Evolutionary conservation across 2,113 vertebrate genomes (phyloP).

Genomic region (Oncorhynchus kisutch): DNA sequence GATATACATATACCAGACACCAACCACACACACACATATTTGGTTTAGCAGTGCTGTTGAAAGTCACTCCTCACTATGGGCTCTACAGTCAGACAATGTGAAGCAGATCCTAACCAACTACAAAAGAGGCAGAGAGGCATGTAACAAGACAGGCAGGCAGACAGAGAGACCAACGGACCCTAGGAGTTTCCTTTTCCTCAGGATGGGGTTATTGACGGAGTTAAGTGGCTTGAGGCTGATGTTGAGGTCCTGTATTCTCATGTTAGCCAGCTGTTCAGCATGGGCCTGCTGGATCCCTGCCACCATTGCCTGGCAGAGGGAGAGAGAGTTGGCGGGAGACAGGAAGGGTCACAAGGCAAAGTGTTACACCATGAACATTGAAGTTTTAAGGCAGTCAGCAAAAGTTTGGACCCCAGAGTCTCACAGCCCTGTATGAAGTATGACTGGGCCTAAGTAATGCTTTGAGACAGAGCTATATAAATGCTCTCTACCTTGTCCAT

Average conservation of each 20-base stretch:
- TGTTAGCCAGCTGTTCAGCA: conserved; percentile 95
- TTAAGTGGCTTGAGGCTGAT: conserved; percentile 96
- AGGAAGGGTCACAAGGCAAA: neutral
- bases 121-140: no score
- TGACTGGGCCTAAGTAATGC: neutral
- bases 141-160: neutral
- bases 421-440: no score
- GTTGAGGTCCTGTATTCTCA: conserved; percentile 98
- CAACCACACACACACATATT: neutral
- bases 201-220: conserved; percentile 98
- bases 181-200: conserved; percentile 96
- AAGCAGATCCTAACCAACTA: no score
- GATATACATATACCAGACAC: neutral
- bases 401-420: no score
- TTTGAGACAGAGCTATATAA: no score
- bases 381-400: no score
- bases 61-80: no score
- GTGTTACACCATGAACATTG: no score
- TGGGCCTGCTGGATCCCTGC: conserved; percentile 98
- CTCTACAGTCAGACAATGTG: no score
- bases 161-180: conserved; percentile 73
- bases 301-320: conserved; percentile 85
- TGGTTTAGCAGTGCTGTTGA: no score
- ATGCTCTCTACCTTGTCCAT: conserved; percentile 94
- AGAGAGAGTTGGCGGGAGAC: neutral